Base-by-base conservation (phyloP, 2,888 invertebrate genomes). In the Bruchidius siliquastri region DNA sequence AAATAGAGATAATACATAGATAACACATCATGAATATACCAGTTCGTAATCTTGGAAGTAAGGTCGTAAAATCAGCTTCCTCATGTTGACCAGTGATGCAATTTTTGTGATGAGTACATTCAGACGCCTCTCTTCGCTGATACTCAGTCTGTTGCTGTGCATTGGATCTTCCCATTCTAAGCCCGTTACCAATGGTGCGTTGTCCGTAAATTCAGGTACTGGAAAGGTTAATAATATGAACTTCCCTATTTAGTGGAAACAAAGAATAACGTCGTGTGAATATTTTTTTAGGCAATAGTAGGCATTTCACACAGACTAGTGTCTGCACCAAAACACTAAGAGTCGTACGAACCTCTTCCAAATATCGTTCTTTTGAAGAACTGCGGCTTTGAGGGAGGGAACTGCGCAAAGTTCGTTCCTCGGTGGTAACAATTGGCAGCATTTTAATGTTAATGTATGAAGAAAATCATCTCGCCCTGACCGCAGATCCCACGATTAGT, bases 31-130 rank as follows among this genome's bases (percentile, higher is more conserved):
- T 49, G 6, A 18, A 69, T 76, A 81, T 82, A 91, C 92, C 85
- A 92, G 84, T 82, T 92, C 92, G 79, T 92, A 92, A 83, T 92
- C 92, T 84, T 92, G 92, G 85, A 93, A 92, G 85, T 93, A 94
- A 0, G 94, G 94, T 78, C 90, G 87, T 71, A 94, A 86, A 0
- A 93, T 89, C 66, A 94, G 84, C 80, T 92, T 90, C 2, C 90
- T 86, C 78, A 87, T 85, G 71, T 88, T 88, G 21, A 89, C 85
- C 1, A 87, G 81, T 67, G 90, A 88, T 0, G 94, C 93, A 76
- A 94, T 92, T 87, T 94, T 93, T 73, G 92, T 90, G 4, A 94
- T 87, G 74, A 94, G 88, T 74, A 94, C 87, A 85, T 91, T 91
- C 13, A 94, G 86, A 32, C 90, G 88, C 26, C 93, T 89, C 81